Conservation (phyloP, 2,797 vertebrate species). For the Lophius americanus region DNA sequence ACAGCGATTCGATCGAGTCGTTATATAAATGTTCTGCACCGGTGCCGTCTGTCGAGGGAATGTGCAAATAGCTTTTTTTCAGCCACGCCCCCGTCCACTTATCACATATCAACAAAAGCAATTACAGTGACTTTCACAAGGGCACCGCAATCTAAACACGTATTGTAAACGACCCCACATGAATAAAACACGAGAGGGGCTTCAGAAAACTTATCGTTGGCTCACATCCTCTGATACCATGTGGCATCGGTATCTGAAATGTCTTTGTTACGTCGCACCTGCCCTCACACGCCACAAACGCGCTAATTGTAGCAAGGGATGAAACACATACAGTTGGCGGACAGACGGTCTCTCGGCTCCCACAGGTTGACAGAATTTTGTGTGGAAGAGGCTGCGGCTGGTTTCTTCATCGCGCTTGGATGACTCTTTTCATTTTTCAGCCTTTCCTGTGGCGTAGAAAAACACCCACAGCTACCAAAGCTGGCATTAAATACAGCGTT, state of each 20-base stretch:
- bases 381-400: background rate
- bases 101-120: background rate
- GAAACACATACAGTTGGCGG: slow-evolving; percentile 3
- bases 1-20: no score
- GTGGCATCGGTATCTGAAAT: background rate
- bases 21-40: background rate
- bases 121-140: background rate
- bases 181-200: no score
- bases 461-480: slow-evolving; percentile 11
- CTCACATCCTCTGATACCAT: background rate
- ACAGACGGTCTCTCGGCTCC: slow-evolving; percentile 1
- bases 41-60: background rate
- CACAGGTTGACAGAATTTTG: slow-evolving; percentile 27
- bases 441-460: background rate
- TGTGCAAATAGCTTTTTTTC: no score
- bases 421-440: slow-evolving; percentile 4
- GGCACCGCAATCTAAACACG: background rate
- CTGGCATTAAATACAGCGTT: slow-evolving; percentile 1
- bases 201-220: background rate
- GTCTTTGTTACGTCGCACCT: background rate
- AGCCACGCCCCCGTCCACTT: background rate
- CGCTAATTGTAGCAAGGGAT: slow-evolving; percentile 16
- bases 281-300: slow-evolving; percentile 3
- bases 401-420: background rate
- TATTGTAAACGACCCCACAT: background rate